Evolutionary conservation across 2,797 vertebrate species (phyloP).

Genomic region (Poeciliopsis presidionis): DNA sequence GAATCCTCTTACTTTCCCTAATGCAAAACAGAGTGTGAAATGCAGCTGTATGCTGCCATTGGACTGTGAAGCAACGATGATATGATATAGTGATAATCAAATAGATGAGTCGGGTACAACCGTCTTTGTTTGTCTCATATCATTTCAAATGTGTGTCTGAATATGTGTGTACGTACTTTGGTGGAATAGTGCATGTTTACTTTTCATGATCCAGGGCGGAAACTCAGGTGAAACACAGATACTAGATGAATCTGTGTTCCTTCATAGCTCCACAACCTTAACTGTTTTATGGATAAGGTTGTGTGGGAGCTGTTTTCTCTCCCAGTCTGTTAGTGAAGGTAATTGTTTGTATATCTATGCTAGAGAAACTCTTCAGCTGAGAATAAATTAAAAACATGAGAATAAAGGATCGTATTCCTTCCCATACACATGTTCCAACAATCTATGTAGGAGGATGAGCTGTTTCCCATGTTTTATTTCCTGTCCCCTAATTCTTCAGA

Average conservation of each 20-base stretch:
- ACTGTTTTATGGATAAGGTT: conserved; percentile 46
- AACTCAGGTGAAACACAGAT: not conserved
- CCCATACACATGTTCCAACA: conserved; percentile 26
- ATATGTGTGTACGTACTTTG: not conserved
- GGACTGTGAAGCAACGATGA: not conserved
- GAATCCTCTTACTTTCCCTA: not conserved
- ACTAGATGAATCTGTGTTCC: not conserved
- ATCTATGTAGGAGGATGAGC: conserved; percentile 29
- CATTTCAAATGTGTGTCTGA: not conserved
- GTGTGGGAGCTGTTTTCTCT: conserved; percentile 41
- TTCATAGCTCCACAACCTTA: not conserved
- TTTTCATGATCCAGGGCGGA: not conserved
- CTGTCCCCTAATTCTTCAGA: conserved; percentile 25
- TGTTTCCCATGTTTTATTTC: conserved; percentile 13
- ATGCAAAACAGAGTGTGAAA: not conserved
- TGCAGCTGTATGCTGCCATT: not conserved
- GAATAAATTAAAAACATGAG: conserved; percentile 13
- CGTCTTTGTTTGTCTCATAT: not conserved
- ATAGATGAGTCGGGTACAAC: not conserved
- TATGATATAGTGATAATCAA: not conserved
- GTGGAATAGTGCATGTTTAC: not conserved
- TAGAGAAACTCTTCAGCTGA: conserved; percentile 42
- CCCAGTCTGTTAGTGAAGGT: conserved; percentile 20
- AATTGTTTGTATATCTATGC: conserved; percentile 53
- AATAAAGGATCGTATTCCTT: conserved; percentile 5